A percentile compares a stretch with the other conserved stretches of the same genome.
These are phyloP conservation scores for Dioctria linearis DNA, from an alignment of 2,888 invertebrate genomes.

Conservation along the genomic window DNA sequence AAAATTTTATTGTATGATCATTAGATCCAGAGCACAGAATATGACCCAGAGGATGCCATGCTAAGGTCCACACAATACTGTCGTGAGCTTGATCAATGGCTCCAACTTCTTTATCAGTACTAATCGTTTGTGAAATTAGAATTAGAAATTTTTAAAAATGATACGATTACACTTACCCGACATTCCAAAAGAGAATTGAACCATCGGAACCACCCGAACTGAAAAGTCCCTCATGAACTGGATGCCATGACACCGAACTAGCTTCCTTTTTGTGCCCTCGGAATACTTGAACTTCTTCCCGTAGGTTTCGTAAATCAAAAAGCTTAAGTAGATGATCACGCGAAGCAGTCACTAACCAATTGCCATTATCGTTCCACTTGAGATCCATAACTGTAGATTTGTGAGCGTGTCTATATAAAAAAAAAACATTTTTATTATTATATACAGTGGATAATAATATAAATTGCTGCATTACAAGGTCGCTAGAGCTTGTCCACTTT, in stretches of 20 bases:
- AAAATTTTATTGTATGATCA: constrained; percentile 99
- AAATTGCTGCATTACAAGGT: constrained; percentile 78
- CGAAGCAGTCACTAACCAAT: constrained; percentile 99
- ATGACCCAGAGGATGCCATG: constrained; percentile 99
- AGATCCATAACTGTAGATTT: constrained; percentile 99
- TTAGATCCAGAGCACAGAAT: constrained; percentile 99
- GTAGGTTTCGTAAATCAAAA: constrained; percentile 97
- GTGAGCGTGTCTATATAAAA: constrained; percentile 89
- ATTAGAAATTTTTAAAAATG: constrained; percentile 54
- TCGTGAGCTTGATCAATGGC: constrained; percentile 99
- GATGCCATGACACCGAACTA: constrained; percentile 98
- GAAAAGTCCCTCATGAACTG: constrained; percentile 96
- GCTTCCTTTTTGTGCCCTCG: constrained; percentile 99
- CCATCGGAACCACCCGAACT: constrained; percentile 99
- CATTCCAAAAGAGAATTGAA: constrained; percentile 98
- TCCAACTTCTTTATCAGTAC: constrained; percentile 98
- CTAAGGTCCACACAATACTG: constrained; percentile 98
- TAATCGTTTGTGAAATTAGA: constrained; percentile 63
- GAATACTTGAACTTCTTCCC: constrained; percentile 96
- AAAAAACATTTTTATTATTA: constrained; percentile 18
- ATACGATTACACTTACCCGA: constrained; percentile 77
- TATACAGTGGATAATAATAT: background rate
- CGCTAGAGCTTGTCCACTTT: constrained; percentile 93
- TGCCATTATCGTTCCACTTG: constrained; percentile 99
- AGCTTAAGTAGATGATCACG: constrained; percentile 97